Evolutionary conservation across 2,797 vertebrate species (phyloP), one percentile per base, ranked within the genome.

Genomic region (Babyrousa celebensis): DNA sequence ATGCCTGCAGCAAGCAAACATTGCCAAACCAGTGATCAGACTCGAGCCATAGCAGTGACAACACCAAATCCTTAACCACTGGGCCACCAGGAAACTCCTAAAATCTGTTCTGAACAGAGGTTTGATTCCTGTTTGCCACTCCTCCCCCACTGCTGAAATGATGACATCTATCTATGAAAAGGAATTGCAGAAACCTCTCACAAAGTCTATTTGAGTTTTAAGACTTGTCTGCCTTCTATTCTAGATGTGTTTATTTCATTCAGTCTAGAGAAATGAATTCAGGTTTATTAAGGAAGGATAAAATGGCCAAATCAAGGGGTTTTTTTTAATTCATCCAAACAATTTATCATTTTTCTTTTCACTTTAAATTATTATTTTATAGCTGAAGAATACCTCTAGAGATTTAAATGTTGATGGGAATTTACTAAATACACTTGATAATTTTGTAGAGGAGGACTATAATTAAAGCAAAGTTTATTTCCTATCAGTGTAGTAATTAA

Each of bases 81-180:
- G 9, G 43, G 43, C 43, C 43, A 48, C 43, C 43, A 10, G 43
- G 43, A 48, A 48, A 48, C 43, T 48, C 43, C 43, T 48, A 48
- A 48, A 48, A 48, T 48, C 43, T 48, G 2, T 96, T 97, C 95
- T 97, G 89, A 97, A 58, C 79, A 96, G 91, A 95, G 96, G 87
- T 74, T 96, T 60, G 54, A 48, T 83, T 97, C 89, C 92, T 94
- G 29, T 98, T 92, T 85, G 88, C 10, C 27, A 63, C 23, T 32
- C 72, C 17, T 62, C 40, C 3, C 27, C 27, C 52, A 65, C 58
- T 91, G 43, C 23, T 98, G 96, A 97, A 91, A 97, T 95, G 96
- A 97, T 97, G 74, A 54, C 6, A 96, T 89, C 12, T 70, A 75
- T 70, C 67, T 94, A 90, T 63, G 94, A 40, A 91, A 97, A 83